Evolutionary conservation across 2,797 vertebrate species (phyloP), one percentile per base, ranked within the genome.

Genomic region (Psittacula derbiana): DNA sequence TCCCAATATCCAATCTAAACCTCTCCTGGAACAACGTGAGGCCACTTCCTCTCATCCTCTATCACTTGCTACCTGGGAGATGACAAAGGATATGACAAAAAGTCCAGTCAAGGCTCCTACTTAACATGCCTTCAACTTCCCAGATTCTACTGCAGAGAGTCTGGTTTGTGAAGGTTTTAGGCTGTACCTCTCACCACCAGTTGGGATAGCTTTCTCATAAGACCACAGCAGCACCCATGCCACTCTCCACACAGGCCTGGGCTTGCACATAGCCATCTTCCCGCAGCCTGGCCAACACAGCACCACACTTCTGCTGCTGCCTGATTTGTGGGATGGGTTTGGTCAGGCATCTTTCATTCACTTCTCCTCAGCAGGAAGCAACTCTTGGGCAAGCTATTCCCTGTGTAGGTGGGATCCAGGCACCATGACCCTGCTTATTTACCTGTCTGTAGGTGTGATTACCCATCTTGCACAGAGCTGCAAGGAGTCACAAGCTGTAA

Each of bases 211-310:
- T 53, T 23, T 49, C 72, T 70, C 8, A 27, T 24, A 24, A 46
- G 71, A 0, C 0, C 14, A 62, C 19, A 82, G 58, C 60, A 76
- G 38, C 38, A 3, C 64, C 33, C 36, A 44, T 0, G 0, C 31
- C 53, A 8, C 36, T 30, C 12, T 72, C 40, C 60, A 18, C 3
- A 3, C 88, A 88, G 53, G 52, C 53, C 57, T n/a, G 46, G 53
- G 50, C 87, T 66, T 3, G 47, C 60, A 75, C 0, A 0, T 13
- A 33, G 31, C 44, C 0, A 0, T 30, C 14, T 80, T 84, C 62
- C 52, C 0, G 0, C 75, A 55, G 57, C 57, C 69, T 55, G 58
- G 73, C 60, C 73, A 86, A 38, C 13, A 27, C 36, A 84, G 57
- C 28, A 14, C 79, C 21, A n/a, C 0, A 0, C 16, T 19, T 33